Base-by-base conservation (phyloP, 37 sponge, comb jelly and placozoan genomes). In the Aplysina aerophoba region DNA sequence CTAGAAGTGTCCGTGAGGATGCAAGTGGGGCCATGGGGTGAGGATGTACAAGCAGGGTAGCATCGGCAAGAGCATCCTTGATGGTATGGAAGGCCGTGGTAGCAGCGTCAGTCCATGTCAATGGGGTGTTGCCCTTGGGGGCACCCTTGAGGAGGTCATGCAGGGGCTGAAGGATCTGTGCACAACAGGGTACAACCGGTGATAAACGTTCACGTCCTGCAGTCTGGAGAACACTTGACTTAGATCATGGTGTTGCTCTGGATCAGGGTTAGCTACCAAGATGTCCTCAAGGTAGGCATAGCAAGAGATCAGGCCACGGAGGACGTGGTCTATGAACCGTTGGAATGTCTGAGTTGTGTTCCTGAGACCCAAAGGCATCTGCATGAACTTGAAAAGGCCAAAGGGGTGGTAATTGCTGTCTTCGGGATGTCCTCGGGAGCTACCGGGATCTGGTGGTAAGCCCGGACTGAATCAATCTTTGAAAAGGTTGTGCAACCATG, bases 1-100 rank as follows among this genome's bases (percentile, higher is more conserved):
- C 74, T 59, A 64, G 86, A 90, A 44, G 91, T 81, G 53, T 90
- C 92, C 16, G 91, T 86, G 85, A 83, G 86, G 59, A 90, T 35
- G 59, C 81, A 55, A 21, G 85, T 86, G n/a, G 85, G 87, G 60
- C 84, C 87, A 22, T 84, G 68, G 6, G 66, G 54, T 59, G 60
- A 44, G 91, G 91, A 63, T 91, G 54, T 22, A 60, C 11, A 6
- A 91, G 74, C 38, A 91, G 81, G 64, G 88, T 59, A 50, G 84
- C 85, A 0, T 79, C 50, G 16, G 81, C 84, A 0, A 81, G 64
- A 15, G 85, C 87, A n/a, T 79, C 63, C 60, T 86, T 86, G 79
- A 60, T 87, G 37, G 66, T 30, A 3, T 65, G 0, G 66, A 90
- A 90, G 40, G 90, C 66, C 0, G 66, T 53, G 4, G 17, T 8